Conservation (phyloP, 2,113 vertebrate species). For the Mobula birostris region DNA sequence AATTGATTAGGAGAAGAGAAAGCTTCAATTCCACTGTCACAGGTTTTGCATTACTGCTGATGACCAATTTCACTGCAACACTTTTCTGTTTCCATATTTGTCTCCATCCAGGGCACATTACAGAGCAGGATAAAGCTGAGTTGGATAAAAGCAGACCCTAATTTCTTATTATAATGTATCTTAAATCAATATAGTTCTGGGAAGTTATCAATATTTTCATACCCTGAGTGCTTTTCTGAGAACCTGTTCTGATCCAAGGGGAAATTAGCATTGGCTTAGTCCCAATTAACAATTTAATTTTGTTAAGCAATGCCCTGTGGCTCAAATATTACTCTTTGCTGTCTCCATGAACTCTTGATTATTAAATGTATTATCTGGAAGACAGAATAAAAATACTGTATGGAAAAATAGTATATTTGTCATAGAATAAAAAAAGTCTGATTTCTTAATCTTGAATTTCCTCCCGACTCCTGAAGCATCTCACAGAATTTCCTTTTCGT, state of each 20-base stretch:
- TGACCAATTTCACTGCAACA: background rate
- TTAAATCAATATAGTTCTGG: background rate
- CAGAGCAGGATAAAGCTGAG: background rate
- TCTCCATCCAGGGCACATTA: background rate
- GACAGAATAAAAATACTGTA: background rate
- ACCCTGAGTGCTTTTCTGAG: slow-evolving; percentile 32
- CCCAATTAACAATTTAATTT: slow-evolving; percentile 32
- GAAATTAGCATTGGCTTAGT: background rate
- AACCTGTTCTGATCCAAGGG: background rate
- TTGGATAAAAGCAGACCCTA: background rate
- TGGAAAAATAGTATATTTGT: background rate
- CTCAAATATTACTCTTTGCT: background rate
- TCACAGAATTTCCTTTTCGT: background rate
- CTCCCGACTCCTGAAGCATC: background rate
- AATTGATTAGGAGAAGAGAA: background rate
- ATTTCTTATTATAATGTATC: slow-evolving; percentile 6
- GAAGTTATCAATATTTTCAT: slow-evolving; percentile 12
- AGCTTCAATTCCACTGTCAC: background rate
- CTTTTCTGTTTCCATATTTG: background rate
- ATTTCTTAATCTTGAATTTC: background rate
- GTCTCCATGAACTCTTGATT: background rate
- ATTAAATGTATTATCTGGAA: slow-evolving; percentile 5
- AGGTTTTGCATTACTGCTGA: background rate
- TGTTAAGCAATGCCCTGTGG: slow-evolving; percentile 6
- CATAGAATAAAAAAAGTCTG: background rate